Percentiles rank a stretch among this genome's conserved stretches.
These are phyloP conservation scores for Clepsis dumicolana DNA, from an alignment of 2,888 invertebrate genomes.

Conservation along the genomic window DNA sequence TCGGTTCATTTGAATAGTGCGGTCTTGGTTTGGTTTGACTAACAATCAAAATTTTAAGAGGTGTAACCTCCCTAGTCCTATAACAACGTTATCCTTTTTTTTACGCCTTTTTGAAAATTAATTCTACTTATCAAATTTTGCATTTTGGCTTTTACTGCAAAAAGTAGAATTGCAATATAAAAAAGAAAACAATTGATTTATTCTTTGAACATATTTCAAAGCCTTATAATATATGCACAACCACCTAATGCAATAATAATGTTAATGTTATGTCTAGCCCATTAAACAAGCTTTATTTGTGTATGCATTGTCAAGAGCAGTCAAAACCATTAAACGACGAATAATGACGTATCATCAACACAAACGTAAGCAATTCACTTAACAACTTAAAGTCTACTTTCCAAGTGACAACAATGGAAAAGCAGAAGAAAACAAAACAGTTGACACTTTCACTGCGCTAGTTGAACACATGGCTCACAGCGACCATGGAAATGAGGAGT, in stretches of 20 bases:
- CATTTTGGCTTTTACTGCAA: too few species aligned
- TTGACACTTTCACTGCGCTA: constrained; percentile 30
- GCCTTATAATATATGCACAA: too few species aligned
- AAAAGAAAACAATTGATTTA: too few species aligned
- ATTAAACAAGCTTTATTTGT: background rate
- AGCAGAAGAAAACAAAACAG: constrained; percentile 35
- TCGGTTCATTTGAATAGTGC: background rate
- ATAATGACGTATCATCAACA: constrained; percentile 2
- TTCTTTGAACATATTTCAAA: too few species aligned
- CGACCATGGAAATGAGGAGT: background rate
- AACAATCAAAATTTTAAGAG: too few species aligned
- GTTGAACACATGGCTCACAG: background rate
- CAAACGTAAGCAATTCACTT: constrained; percentile 13
- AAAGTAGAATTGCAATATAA: too few species aligned
- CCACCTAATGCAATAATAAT: too few species aligned
- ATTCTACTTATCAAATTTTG: too few species aligned
- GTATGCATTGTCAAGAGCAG: background rate
- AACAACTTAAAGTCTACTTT: constrained; percentile 25
- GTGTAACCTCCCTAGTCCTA: too few species aligned
- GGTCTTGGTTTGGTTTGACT: background rate
- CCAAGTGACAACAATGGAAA: constrained; percentile 36
- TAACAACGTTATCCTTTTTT: too few species aligned
- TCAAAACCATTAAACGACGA: background rate
- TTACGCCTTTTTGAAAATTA: too few species aligned
- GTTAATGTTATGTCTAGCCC: too few species aligned